Evolutionary conservation across 2,888 invertebrate species (phyloP), one percentile per base, ranked within the genome.

Genomic region (Polydrusus cervinus): DNA sequence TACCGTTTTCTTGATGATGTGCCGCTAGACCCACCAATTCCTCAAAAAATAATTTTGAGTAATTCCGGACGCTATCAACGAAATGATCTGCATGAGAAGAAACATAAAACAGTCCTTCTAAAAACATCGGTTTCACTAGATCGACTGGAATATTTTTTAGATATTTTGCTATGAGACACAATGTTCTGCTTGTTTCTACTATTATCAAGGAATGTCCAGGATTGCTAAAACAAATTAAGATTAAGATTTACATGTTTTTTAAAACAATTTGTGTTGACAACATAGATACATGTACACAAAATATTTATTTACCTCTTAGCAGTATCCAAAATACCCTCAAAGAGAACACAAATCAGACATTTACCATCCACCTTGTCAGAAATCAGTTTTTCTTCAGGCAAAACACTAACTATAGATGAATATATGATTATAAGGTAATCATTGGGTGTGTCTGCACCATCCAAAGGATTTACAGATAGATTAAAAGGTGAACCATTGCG

Each of bases 81-180:
- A 89, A 89, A 85, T 92, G 91, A 62, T 92, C 92, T 57, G 92
- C 85, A 80, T 92, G 90, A 0, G 87, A 84, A 89, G 91, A 90
- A 20, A 90, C 87, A 83, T 90, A 92, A 20, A 85, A 83, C 75
- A 85, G 86, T 25, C 88, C 85, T 80, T 80, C 78, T 47, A 83
- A 81, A 18, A 87, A 84, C 25, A 87, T 78, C 1, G 62, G 51
- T 16, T 65, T 68, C 11, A 78, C 60, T 38, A 81, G 78, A 13
- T 80, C 74, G 20, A 79, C 11, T 20, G 82, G 80, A 70, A 85
- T 76, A 38, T 75, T 71, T 66, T 78, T 78, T 38, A 86, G 74
- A 53, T 83, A 78, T 71, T 82, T 82, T 5, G 83, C 81, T 38
- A 86, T 80, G 3, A 81, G 76, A 11, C 81, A 77, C 34, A 86